phyloP scores from a whole-genome alignment of 1,140 invertebrate genomes.

The silkworm (Bombyx mori) region ASM3026992v2 NC_085129.1:4009501-4010000 shows the following conservation, averaged over 20 bases:
- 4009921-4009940: too few species aligned
- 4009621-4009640: constrained; percentile 86
- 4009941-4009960: too few species aligned
- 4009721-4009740: too few species aligned
- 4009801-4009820: neutral
- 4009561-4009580: constrained; percentile 93
- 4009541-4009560: constrained; percentile 4
- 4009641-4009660: constrained; percentile 94
- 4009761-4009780: neutral
- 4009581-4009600: constrained; percentile 93
- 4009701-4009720: neutral
- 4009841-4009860: too few species aligned
- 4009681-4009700: constrained; percentile 77
- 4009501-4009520: neutral
- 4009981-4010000: too few species aligned
- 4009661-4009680: constrained; percentile 77
- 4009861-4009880: too few species aligned
- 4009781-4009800: neutral
- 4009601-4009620: constrained; percentile 95
- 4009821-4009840: too few species aligned
- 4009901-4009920: too few species aligned
- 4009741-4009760: too few species aligned
- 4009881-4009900: too few species aligned
- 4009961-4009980: too few species aligned
- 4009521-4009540: neutral